Evolutionary conservation across 2,797 vertebrate species (phyloP), one percentile per base, ranked within the genome.

Genomic region (Iguana delicatissima): DNA sequence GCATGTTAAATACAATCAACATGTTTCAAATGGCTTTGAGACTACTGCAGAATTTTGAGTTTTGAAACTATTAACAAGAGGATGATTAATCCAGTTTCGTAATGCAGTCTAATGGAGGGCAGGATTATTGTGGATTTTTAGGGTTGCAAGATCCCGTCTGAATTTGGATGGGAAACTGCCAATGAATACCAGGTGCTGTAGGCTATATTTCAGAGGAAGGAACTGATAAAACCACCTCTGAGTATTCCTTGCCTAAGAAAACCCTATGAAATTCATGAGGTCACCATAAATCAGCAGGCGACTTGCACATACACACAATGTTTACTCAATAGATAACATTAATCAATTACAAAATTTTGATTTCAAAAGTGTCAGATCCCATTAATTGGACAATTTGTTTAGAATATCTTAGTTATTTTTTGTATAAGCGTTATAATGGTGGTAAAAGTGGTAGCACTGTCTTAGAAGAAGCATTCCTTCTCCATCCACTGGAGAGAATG

Each of bases 1-100:
- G 67, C 86, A 42, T 72, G 62, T 87, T 90, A 74, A 2, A 86
- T 29, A 55, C 85, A 32, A 2, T 52, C 80, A 90, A 77, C 84
- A 90, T 16, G 0, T 35, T 1, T 90, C 13, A 12, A 8, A 52
- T 0, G 0, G 29, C 6, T 57, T 64, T 0, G 24, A 0, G 67
- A 57, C 79, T 80, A 42, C 4, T 73, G 62, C 38, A 22, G 72
- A 82, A 46, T 22, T 89, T 85, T 85, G 0, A 7, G 0, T 85
- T 85, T 88, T 79, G 6, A 59, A 88, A 76, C 9, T 14, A 86
- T 80, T 10, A 72, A 64, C 80, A 74, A 83, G 85, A 64, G n/a
- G 57, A 18, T 76, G 6, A 5, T 7, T 55, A 64, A 46, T 26
- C 50, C 77, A 89, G 42, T 32, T 80, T 86, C 8, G 67, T 67